Evolutionary conservation across 53 echinoderm and acorn worm species (phyloP).

Genomic region (Paelopatides confundens): DNA sequence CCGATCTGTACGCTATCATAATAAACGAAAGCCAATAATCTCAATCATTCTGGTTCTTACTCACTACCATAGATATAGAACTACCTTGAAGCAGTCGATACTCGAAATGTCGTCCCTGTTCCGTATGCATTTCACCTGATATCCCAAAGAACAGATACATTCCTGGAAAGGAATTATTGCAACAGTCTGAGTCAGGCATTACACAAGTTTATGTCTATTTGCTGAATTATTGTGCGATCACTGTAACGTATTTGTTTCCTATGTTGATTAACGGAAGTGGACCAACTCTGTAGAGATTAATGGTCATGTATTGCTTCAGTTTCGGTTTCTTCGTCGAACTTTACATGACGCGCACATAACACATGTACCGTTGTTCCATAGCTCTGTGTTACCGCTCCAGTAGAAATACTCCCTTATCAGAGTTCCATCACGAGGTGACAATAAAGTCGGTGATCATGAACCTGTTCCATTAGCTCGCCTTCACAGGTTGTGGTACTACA

Average conservation of each 20-base stretch:
- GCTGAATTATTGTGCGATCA: constrained; percentile 58
- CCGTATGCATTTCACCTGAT: constrained; percentile 42
- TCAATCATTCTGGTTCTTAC: constrained; percentile 51
- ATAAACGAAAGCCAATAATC: constrained; percentile 42
- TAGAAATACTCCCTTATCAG: neutral
- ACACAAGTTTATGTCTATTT: too few relatives aligned
- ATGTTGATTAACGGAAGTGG: constrained; percentile 30
- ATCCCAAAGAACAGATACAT: constrained; percentile 38
- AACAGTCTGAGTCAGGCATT: constrained; percentile 27
- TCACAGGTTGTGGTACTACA: neutral
- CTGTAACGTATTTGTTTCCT: constrained; percentile 51
- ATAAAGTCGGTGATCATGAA: neutral
- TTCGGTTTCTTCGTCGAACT: constrained; percentile 8
- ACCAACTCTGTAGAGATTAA: constrained; percentile 40
- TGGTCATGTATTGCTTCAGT: constrained; percentile 32
- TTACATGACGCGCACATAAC: neutral
- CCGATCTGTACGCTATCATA: constrained; percentile 63
- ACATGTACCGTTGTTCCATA: constrained; percentile 24
- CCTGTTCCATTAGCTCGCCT: neutral
- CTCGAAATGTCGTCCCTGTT: constrained; percentile 58
- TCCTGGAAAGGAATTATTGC: constrained; percentile 46
- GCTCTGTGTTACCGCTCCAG: constrained; percentile 6
- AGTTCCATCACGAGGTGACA: neutral
- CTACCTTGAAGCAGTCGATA: constrained; percentile 24
- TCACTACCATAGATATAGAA: constrained; percentile 28